Evolutionary conservation across 2,888 invertebrate species (phyloP).

Genomic region (Trachelus iudaicus): DNA sequence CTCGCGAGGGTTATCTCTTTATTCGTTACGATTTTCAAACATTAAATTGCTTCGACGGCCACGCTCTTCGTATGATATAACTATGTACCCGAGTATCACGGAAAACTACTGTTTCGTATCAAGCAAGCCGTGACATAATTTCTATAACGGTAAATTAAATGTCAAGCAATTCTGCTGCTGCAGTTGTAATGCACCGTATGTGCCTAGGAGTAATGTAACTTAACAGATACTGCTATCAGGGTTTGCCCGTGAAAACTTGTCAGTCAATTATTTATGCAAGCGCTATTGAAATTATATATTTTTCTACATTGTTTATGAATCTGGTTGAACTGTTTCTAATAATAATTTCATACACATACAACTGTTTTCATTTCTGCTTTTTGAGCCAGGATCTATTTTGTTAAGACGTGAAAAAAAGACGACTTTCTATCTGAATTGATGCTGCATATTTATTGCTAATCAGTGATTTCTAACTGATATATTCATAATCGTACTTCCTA

Average conservation of each 20-base stretch:
- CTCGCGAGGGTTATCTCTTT: neutral
- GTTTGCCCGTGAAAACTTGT: neutral
- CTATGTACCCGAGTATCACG: neutral
- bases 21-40: neutral
- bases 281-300: neutral
- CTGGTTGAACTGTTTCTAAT: neutral
- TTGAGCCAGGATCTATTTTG: neutral
- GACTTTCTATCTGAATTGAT: neutral
- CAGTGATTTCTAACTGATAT: no score
- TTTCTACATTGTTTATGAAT: neutral
- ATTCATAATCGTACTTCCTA: no score
- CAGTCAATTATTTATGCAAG: neutral
- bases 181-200: neutral
- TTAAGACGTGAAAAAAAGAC: neutral
- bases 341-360: neutral
- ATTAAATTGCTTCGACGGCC: neutral
- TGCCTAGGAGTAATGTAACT: neutral
- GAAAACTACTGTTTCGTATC: neutral
- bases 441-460: neutral
- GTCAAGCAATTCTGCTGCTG: constrained; percentile 20
- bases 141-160: constrained; percentile 28
- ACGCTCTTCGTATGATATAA: neutral
- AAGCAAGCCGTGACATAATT: constrained; percentile 28
- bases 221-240: neutral
- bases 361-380: neutral